Percentiles rank a stretch among this genome's conserved stretches.
Evolutionary conservation across 2,797 vertebrate genomes (phyloP).

Genomic region (Molossus alvarezi): DNA sequence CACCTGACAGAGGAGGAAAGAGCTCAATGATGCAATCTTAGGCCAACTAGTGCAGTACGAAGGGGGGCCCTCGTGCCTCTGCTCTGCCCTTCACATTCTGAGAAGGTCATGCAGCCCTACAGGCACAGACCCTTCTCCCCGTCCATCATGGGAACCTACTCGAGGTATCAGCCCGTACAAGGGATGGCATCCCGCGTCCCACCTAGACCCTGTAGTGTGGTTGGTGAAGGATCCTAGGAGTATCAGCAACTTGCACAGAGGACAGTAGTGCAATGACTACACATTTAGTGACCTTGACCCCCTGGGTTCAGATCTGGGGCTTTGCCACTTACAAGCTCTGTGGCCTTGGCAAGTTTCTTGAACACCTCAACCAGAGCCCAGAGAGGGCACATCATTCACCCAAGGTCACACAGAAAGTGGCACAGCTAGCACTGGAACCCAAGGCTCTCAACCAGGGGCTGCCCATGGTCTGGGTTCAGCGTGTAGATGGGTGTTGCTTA

Average conservation of each 20-base stretch:
- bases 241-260: not conserved
- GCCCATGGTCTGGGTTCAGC: not conserved
- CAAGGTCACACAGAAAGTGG: conserved; percentile 37
- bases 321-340: not conserved
- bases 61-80: not conserved
- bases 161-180: not conserved
- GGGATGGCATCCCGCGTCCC: too few species aligned
- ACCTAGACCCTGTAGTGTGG: not conserved
- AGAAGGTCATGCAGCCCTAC: not conserved
- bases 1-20: not conserved
- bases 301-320: not conserved
- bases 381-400: not conserved
- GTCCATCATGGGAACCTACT: not conserved
- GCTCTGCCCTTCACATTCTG: not conserved
- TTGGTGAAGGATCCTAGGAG: not conserved
- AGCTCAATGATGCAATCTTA: not conserved
- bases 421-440: not conserved
- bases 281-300: not conserved
- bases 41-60: not conserved
- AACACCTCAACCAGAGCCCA: not conserved
- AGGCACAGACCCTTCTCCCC: not conserved
- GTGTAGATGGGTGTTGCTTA: not conserved
- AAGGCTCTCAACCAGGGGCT: not conserved
- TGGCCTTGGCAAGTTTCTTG: not conserved
- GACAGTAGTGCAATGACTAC: not conserved